phyloP scores from a whole-genome alignment of 2,888 invertebrate genomes.

The Leptinotarsa haldemani region DNA sequence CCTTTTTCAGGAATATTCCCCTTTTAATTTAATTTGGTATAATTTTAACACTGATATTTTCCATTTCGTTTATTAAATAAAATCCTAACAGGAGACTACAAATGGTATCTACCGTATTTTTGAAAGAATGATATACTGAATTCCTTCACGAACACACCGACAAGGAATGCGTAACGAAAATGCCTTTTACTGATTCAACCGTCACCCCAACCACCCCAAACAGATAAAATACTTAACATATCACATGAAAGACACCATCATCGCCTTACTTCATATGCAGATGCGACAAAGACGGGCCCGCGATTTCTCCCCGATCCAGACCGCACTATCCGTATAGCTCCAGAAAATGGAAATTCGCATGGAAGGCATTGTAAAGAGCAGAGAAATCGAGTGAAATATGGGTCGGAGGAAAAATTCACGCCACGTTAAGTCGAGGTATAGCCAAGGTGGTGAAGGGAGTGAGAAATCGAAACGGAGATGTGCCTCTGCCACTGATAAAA shows the following conservation, averaged over 20 bases:
- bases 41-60: too few species aligned
- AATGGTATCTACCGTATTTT: not conserved
- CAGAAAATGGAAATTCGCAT: conserved; percentile 19
- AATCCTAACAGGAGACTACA: not conserved
- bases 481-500: not conserved
- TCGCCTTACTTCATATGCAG: conserved; percentile 17
- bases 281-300: conserved; percentile 18
- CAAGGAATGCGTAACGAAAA: not conserved
- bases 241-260: conserved; percentile 14
- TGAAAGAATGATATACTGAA: not conserved
- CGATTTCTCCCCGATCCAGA: conserved; percentile 4
- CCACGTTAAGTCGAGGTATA: conserved; percentile 21
- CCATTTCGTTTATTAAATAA: too few species aligned
- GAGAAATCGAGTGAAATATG: conserved; percentile 33
- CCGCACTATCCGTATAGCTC: conserved; percentile 12
- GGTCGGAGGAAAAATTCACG: conserved; percentile 32
- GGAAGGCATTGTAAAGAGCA: conserved; percentile 30
- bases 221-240: conserved; percentile 9
- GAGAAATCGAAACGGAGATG: conserved; percentile 23
- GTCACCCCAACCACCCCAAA: not conserved
- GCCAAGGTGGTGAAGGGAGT: conserved; percentile 29
- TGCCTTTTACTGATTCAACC: not conserved
- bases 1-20: too few species aligned
- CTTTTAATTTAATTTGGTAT: too few species aligned
- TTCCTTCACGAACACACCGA: not conserved